Base-by-base conservation (phyloP, 2,113 vertebrate species). In the Gadus chalcogrammus region DNA sequence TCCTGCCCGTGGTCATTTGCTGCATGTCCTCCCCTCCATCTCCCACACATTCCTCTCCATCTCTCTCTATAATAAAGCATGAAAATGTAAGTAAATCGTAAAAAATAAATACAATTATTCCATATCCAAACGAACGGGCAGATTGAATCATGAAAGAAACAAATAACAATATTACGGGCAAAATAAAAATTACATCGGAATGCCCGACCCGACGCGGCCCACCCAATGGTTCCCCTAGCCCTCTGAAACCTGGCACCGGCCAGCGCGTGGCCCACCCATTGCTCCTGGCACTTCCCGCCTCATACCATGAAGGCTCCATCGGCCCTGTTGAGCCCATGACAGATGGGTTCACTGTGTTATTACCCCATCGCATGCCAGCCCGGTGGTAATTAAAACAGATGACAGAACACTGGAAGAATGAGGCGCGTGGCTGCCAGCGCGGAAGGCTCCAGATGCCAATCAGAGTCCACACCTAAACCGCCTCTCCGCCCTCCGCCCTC, bases 361-460 rank as follows among this genome's bases (percentile, higher is more conserved):
- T 90, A 85, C 81, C 75, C 76, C 74, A 78, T 73, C 64, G 71
- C 75, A 73, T 69, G 70, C 79, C 75, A 70, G 52, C 69, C 74
- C 38, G 77, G 69, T 68, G 70, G 85, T 86, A 85, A 87, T 85
- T 80, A 79, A 84, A 85, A 84, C 75, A 80, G 78, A 86, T 82
- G 77, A 87, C 68, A 70, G 69, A 63, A 68, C 77, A 77, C 78
- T 81, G 78, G 78, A 81, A 73, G 76, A 87, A 79, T 65, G 72
- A 77, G 60, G 70, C 48, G 27, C 67, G 52, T 61, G 67, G 62
- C 65, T 65, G 84, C 72, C 0, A 68, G 84, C 88, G 78, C 81
- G 86, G 56, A 76, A 80, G 27, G 15, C 59, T 83, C 61, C 80
- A 86, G 83, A 87, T 85, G 79, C 73, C 59, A 68, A 69, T 65